Base-by-base conservation (phyloP, 2,888 invertebrate genomes). In the Eurytoma adleriae region DNA sequence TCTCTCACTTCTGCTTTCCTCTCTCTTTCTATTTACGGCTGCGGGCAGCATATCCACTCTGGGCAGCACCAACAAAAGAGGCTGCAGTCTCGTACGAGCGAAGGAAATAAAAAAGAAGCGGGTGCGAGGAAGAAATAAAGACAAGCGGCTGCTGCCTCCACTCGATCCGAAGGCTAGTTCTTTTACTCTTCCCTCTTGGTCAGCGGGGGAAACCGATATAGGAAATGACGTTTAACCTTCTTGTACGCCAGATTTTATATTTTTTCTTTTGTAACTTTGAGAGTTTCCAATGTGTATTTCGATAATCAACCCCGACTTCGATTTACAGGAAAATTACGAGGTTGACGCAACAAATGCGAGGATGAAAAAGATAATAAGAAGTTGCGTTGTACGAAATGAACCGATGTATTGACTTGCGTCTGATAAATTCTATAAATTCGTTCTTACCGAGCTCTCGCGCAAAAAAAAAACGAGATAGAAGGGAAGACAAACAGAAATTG, bases 31-130 rank as follows among this genome's bases (percentile, higher is more conserved):
- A 48, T 40, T 64, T 64, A n/a, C 18, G 48, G 12, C 18, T 40
- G 18, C 48, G 40, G 48, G 14, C 13, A 48, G 40, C 40, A 18
- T 48, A 40, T 18, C 48, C 18, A 64, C 40, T 54, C 54, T 16
- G n/a, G 54, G 13, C 56, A 48, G 75, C 78, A 82, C 80, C 78
- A 82, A 80, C 82, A 78, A 80, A 66, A 78, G 80, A 82, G 71
- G 73, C 61, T 75, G 68, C 70, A 66, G 69, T 80, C 74, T 67
- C 75, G 66, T 48, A 62, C 59, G 76, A 76, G 54, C 64, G 40
- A 68, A 48, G 27, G 48, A 72, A 74, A 59, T 68, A 68, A 71
- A 40, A 40, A 40, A 40, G 40, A 10, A 40, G 40, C 10, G 40
- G 40, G 40, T 66, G 40, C 76, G 40, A 48, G 57, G 67, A 75